Evolutionary conservation across 1,140 invertebrate genomes (phyloP).

Genomic region (Anadara kagoshimensis): DNA sequence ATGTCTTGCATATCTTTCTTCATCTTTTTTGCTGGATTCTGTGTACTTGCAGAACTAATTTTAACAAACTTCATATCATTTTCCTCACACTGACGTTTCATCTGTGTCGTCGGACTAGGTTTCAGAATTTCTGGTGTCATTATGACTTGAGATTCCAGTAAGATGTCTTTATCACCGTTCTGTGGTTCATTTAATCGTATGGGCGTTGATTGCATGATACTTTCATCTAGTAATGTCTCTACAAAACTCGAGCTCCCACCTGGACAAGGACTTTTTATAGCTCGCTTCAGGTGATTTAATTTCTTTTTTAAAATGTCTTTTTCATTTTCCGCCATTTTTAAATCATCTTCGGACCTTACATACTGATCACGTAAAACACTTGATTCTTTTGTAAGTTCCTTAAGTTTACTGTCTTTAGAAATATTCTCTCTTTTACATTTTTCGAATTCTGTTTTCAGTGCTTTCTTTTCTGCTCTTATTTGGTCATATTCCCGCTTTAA

Average conservation of each 20-base stretch:
- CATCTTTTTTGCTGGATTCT: slow-evolving; percentile 37
- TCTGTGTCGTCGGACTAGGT: slow-evolving; percentile 18
- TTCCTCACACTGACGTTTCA: slow-evolving; percentile 23
- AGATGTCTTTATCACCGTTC: slow-evolving; percentile 15
- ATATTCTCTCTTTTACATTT: slow-evolving; percentile 38
- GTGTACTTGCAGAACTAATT: slow-evolving; percentile 37
- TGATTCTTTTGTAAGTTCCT: slow-evolving; percentile 28
- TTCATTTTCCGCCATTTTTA: slow-evolving; percentile 50
- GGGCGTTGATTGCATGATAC: slow-evolving; percentile 37
- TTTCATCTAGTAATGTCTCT: slow-evolving; percentile 45
- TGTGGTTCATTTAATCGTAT: slow-evolving; percentile 39
- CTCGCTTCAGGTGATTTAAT: slow-evolving; percentile 38
- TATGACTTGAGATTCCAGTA: slow-evolving; percentile 8
- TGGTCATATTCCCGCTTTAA: slow-evolving; percentile 56
- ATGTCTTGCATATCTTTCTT: slow-evolving; percentile 35
- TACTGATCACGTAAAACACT: slow-evolving; percentile 29
- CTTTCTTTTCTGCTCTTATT: slow-evolving; percentile 45
- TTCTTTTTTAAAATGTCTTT: slow-evolving; percentile 45
- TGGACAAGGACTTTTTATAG: slow-evolving; percentile 33
- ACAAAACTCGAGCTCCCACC: slow-evolving; percentile 49
- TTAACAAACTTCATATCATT: slow-evolving; percentile 47
- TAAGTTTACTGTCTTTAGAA: slow-evolving; percentile 34
- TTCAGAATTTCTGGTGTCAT: slow-evolving; percentile 30
- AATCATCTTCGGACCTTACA: slow-evolving; percentile 39
- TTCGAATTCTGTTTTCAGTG: slow-evolving; percentile 46